phyloP scores from a whole-genome alignment of 2,113 vertebrate genomes.

The Rafetus swinhoei region DNA sequence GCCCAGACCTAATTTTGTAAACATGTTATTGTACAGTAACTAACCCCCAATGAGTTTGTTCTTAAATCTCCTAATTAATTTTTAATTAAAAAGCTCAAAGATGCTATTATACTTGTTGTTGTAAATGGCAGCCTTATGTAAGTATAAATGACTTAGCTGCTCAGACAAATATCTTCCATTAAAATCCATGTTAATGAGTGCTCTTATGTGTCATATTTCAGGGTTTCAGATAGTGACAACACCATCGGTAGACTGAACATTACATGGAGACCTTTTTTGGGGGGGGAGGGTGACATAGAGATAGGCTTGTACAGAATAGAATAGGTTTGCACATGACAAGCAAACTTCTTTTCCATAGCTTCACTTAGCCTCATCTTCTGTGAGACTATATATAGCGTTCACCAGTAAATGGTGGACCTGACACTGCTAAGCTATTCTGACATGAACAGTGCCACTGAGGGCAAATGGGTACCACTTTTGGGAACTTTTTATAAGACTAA shows the following conservation, averaged over 20 bases:
- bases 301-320: background rate
- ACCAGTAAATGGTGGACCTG: background rate
- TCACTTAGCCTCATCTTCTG: background rate
- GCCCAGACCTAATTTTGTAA: constrained; percentile 81
- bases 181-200: constrained; percentile 58
- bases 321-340: background rate
- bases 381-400: background rate
- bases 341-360: background rate
- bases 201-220: constrained; percentile 8
- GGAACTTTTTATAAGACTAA: background rate
- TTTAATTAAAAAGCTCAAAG: constrained; percentile 87
- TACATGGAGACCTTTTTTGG: background rate
- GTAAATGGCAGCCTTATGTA: constrained; percentile 73
- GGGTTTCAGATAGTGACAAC: background rate
- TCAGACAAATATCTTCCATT: constrained; percentile 70
- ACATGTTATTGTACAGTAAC: constrained; percentile 84
- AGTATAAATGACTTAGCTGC: constrained; percentile 37
- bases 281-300: background rate
- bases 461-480: background rate
- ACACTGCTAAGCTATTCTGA: background rate
- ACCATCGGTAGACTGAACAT: constrained; percentile 29
- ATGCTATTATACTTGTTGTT: constrained; percentile 76
- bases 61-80: constrained; percentile 87
- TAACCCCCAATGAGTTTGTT: constrained; percentile 82
- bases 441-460: background rate